Conservation (phyloP, 1,140 invertebrate species). For the Aplysia californica region DNA sequence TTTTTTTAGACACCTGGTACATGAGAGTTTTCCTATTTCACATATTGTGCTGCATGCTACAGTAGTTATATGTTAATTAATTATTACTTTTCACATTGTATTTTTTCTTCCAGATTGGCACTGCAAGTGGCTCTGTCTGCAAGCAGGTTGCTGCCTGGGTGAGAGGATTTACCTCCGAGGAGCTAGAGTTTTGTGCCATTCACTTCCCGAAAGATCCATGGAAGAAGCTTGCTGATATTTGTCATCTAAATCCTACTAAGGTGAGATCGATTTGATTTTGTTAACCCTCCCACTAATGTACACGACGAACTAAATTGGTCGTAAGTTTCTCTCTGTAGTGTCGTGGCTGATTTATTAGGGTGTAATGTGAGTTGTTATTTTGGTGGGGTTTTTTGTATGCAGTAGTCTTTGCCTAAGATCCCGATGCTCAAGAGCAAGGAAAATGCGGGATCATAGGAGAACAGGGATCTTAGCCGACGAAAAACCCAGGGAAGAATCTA, state of each 20-base stretch:
- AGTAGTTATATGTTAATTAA: too few species aligned
- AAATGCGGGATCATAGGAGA: too few species aligned
- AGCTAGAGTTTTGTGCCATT: conserved; percentile 59
- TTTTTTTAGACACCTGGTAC: too few species aligned
- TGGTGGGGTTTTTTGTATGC: background rate
- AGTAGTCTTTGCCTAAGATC: too few species aligned
- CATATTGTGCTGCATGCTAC: too few species aligned
- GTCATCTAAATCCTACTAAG: conserved; percentile 59
- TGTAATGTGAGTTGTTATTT: background rate
- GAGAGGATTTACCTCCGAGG: conserved; percentile 45
- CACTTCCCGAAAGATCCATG: conserved; percentile 62
- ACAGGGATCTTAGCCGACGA: too few species aligned
- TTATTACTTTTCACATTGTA: too few species aligned
- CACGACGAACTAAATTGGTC: background rate
- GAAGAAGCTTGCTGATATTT: conserved; percentile 63
- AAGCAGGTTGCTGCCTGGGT: conserved; percentile 57
- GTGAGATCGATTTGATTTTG: conserved; percentile 23
- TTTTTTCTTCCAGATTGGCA: conserved; percentile 51
- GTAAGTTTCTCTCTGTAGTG: background rate
- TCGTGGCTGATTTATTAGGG: background rate
- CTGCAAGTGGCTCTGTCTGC: conserved; percentile 58
- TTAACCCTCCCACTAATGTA: background rate
- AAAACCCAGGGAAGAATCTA: too few species aligned
- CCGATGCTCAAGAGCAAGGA: too few species aligned
- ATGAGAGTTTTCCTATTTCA: too few species aligned